Base-by-base conservation (phyloP, 2,888 invertebrate genomes). In the Tholera decimalis region DNA sequence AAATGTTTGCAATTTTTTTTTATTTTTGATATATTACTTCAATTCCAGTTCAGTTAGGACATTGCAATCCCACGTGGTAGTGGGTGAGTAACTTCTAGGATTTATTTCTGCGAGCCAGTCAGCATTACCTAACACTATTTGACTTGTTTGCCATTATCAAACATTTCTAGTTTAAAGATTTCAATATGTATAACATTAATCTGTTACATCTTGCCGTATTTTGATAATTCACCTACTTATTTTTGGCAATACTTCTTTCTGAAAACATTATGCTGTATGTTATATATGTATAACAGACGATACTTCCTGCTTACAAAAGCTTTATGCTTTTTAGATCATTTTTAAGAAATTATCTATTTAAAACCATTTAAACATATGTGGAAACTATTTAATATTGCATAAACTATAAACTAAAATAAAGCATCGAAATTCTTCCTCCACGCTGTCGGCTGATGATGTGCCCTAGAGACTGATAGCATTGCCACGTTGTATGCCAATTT, bases 51-150 rank as follows among this genome's bases (percentile, higher is more conserved):
- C 9, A 11, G 5, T 37, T 49, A 30, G 9, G 28, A 18, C 33
- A 35, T 35, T 22, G 51, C 3, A 2, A 33, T 35, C 9, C 8
- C 59, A 30, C 28, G 51, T 47, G 20, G 3, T 22, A 15, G 41
- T 56, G 8, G 28, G 55, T n/a, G 18, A 24, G 28, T 11, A 3
- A 26, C 20, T 71, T 26, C 30, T 46, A 13, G 43, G 33, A 4
- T 33, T 50, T 18, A 33, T 4, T 43, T 39, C 33, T 49, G n/a
- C 35, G 15, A 15, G 22, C 37, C 22, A 51, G 26, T 28, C 37
- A 47, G 15, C 30, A 30, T 53, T 41, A 49, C 53, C 15, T 49
- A 49, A 58, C 22, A 41, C 3, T 15, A 67, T 58, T 39, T 57
- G 22, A 8, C 26, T 51, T 58, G 24, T n/a, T 20, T 35, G 5